Percentiles rank a stretch among this genome's conserved stretches.
Evolutionary conservation across 2,888 invertebrate species (phyloP).

Genomic region (Geophilus truncorum): DNA sequence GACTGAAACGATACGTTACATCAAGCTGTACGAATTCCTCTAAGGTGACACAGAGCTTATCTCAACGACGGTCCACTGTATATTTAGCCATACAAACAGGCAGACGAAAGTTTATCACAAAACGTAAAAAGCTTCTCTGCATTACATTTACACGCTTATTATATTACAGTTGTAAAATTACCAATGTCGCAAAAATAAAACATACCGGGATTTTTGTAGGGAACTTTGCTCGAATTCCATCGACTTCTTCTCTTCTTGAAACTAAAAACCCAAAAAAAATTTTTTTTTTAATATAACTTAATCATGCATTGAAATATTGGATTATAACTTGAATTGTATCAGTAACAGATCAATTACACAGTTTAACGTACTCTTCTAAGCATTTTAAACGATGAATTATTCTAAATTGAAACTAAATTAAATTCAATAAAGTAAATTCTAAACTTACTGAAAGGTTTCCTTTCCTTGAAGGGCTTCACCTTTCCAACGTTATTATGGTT

Average conservation of each 20-base stretch:
- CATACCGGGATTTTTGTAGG: constrained; percentile 76
- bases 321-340: background rate
- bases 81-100: background rate
- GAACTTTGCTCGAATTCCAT: constrained; percentile 69
- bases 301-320: background rate
- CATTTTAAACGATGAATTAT: background rate
- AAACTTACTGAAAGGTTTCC: constrained; percentile 49
- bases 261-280: constrained; percentile 52
- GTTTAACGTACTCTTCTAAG: background rate
- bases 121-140: background rate
- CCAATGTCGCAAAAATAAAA: constrained; percentile 43
- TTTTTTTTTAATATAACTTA: too few species aligned
- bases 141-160: background rate
- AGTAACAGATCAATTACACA: background rate
- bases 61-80: background rate
- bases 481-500: constrained; percentile 41
- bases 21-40: background rate
- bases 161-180: too few species aligned
- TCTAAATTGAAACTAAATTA: background rate
- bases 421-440: background rate
- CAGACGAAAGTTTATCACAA: background rate
- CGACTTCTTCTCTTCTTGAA: constrained; percentile 67
- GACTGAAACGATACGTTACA: constrained; percentile 28
- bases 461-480: constrained; percentile 48
- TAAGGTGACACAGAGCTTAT: background rate